Evolutionary conservation across 2,113 vertebrate genomes (phyloP), one percentile per base, ranked within the genome.

Genomic region (Gila orcuttii): DNA sequence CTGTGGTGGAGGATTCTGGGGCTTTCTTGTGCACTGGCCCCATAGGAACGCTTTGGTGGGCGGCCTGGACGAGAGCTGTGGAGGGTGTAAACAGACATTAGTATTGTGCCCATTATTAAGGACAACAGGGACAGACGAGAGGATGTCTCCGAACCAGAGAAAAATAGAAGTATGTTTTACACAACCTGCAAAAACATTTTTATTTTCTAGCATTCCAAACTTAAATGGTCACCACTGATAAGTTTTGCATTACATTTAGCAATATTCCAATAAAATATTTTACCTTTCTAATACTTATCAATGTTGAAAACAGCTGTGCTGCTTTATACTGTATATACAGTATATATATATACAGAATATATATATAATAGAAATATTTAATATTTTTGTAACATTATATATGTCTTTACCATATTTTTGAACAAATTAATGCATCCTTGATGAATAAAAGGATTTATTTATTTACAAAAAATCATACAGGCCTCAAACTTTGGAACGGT

Each of bases 31-130:
- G 96, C 94, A 9, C 96, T 93, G 17, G 96, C 95, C 89, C 96
- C 96, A 88, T 97, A 92, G 6, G 97, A 97, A 17, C 96, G 96
- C 89, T 98, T 98, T 50, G 97, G 97, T 90, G 97, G 97, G 76
- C 97, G 95, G 78, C 97, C 97, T 0, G 97, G 97, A 4, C 97
- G 96, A 78, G 97, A 98, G 94, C 97, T 98, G 95, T 85, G 83
- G 87, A 85, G 74, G 85, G 89, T 87, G 75, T 10, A 57, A 92
- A 86, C 36, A 74, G 15, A 42, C 36, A 57, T 60, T 52, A 84
- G 64, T 45, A 60, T 59, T 59, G 68, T 4, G 23, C 6, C 31
- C 23, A 39, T 74, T 12, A 4, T 69, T 52, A 69, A 36, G 62
- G 42, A 23, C 25, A 57, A 78, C 50, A 57, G 8, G 45, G 45